A percentile compares a stretch with the other conserved stretches of the same genome.
These are phyloP conservation scores for Otocyon megalotis DNA, from an alignment of 2,113 vertebrate genomes.

Conservation along the genomic window DNA sequence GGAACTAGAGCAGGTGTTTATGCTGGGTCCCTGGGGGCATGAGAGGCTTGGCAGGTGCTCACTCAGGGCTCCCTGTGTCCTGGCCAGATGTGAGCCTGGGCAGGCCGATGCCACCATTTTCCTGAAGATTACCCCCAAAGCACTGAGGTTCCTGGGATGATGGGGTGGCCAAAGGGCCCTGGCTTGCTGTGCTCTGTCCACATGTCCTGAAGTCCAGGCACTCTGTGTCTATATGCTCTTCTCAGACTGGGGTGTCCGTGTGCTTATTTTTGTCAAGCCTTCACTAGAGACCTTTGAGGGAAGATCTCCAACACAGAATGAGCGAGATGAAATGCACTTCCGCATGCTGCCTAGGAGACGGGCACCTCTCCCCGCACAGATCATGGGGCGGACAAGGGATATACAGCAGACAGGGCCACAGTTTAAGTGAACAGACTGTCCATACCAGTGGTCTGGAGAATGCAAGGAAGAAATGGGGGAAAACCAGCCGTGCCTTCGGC, in stretches of 20 bases:
- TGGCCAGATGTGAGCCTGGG: neutral
- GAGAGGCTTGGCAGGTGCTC: neutral
- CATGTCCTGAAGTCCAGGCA: neutral
- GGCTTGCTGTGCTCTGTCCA: neutral
- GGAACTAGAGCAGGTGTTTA: neutral
- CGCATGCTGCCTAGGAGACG: neutral
- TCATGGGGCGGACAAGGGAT: fast-evolving
- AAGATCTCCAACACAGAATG: neutral
- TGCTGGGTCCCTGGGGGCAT: neutral
- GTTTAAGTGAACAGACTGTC: neutral
- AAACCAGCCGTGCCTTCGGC: neutral
- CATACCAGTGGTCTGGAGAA: neutral
- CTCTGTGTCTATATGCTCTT: neutral
- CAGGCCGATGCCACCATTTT: neutral
- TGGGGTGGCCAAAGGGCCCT: neutral
- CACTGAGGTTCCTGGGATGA: neutral
- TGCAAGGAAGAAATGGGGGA: neutral
- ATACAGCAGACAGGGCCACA: too few relatives aligned
- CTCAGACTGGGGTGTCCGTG: neutral
- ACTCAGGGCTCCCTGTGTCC: neutral
- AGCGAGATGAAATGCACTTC: too few relatives aligned
- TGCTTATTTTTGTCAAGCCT: neutral
- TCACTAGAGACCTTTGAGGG: neutral
- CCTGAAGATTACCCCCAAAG: neutral
- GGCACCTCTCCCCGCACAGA: neutral